Evolutionary conservation across 2,113 vertebrate species (phyloP).

Genomic region (Pseudorasbora parva): DNA sequence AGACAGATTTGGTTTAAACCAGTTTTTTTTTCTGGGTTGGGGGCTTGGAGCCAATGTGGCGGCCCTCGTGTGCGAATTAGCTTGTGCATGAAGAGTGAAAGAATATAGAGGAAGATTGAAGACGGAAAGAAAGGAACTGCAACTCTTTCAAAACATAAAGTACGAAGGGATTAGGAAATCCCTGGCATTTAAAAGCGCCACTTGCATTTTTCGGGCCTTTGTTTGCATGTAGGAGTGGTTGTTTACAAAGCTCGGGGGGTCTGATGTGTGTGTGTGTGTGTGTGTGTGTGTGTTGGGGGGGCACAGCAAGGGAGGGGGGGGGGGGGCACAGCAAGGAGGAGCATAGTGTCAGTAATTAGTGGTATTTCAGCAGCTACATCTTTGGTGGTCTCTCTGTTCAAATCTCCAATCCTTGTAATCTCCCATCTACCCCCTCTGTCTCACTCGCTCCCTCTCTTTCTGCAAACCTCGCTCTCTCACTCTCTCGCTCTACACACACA

Average conservation of each 20-base stretch:
- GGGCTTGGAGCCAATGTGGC: constrained; percentile 63
- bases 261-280: constrained; percentile 40
- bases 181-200: constrained; percentile 86
- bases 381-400: constrained; percentile 88
- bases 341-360: constrained; percentile 91
- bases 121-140: constrained; percentile 73
- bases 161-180: constrained; percentile 88
- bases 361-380: constrained; percentile 87
- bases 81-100: constrained; percentile 71
- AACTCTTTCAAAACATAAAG: constrained; percentile 82
- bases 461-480: constrained; percentile 55
- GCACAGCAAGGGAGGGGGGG: constrained; percentile 76
- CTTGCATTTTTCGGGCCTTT: constrained; percentile 86
- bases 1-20: constrained; percentile 32
- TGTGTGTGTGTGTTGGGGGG: constrained; percentile 70
- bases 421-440: constrained; percentile 65
- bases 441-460: constrained; percentile 18
- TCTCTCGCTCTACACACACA: constrained; percentile 68
- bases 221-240: constrained; percentile 91
- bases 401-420: constrained; percentile 82
- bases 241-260: constrained; percentile 87
- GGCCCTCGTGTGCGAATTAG: constrained; percentile 74
- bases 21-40: not conserved
- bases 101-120: constrained; percentile 47
- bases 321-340: constrained; percentile 81